Evolutionary conservation across 2,797 vertebrate genomes (phyloP), one percentile per base, ranked within the genome.

Genomic region (Channallabes apus): DNA sequence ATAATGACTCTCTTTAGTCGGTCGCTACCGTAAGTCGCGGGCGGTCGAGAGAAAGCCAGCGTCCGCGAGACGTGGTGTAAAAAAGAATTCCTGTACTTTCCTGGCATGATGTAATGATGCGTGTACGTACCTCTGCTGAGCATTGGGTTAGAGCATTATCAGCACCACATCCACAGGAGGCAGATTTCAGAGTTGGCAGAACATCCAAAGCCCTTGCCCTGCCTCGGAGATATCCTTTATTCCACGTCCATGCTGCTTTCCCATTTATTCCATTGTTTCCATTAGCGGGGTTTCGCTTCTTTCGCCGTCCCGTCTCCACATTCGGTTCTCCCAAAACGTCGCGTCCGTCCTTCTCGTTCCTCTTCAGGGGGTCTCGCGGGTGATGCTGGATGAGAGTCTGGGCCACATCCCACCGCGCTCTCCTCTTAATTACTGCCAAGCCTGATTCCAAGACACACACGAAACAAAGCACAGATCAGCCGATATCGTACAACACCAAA

Each of bases 61-160:
- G 38, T 35, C 56, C 71, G 14, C 12, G 22, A 46, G 35, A 29
- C 79, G 3, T 1, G 20, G 79, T 24, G 64, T 67, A 14, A 81
- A 41, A 86, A 86, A 86, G 82, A 86, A 84, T 71, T 61, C 46
- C 64, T 86, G 67, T 20, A 27, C 79, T 82, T 80, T 67, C 27
- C 32, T 51, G 62, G 41, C n/a, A 80, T 56, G 75, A 80, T 56
- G 75, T 41, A 84, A 84, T 69, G 73, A 72, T 83, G 76, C 46
- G 41, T 71, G 69, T 89, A 90, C 91, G 22, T 90, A 92, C 90
- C 90, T 92, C 89, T 89, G 88, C 87, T 87, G 80, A 86, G 87
- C 89, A 90, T 90, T 88, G 89, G 89, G 90, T 92, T 91, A 91
- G 82, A 88, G 91, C 91, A 91, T 91, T 84, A 90, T 91, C 87